Percentiles rank a stretch among this genome's conserved stretches.
phyloP scores from a whole-genome alignment of 2,888 invertebrate species.

The Unio pictorum region DNA sequence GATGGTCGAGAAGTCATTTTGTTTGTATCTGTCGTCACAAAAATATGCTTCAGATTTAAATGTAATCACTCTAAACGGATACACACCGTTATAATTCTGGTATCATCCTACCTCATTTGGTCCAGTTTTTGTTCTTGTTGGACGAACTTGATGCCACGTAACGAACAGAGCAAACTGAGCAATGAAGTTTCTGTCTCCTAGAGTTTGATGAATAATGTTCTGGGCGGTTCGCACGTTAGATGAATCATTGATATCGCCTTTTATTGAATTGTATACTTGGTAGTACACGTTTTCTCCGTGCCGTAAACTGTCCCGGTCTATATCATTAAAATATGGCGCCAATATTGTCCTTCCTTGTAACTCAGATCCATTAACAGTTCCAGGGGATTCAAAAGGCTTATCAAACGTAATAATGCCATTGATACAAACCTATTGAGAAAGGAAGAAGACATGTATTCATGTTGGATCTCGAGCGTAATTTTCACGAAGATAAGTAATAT shows the following conservation, averaged over 20 bases:
- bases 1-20: neutral
- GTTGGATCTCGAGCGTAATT: neutral
- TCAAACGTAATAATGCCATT: constrained; percentile 3
- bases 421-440: constrained; percentile 4
- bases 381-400: neutral
- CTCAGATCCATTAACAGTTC: neutral
- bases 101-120: neutral
- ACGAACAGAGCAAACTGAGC: constrained; percentile 7
- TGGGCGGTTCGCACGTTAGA: neutral
- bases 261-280: neutral
- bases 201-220: neutral
- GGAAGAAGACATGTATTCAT: neutral
- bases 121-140: neutral
- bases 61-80: too few species aligned
- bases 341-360: neutral
- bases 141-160: constrained; percentile 4
- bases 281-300: neutral
- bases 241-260: neutral
- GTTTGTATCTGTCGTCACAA: too few species aligned
- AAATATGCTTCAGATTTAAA: too few species aligned
- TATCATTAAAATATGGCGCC: constrained; percentile 8
- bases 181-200: neutral
- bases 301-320: neutral
- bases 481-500: too few species aligned
- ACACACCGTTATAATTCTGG: too few species aligned